These are phyloP conservation scores for Trididemnum nubilum DNA, from an alignment of 23 tunicate species.

Conservation along the genomic window DNA sequence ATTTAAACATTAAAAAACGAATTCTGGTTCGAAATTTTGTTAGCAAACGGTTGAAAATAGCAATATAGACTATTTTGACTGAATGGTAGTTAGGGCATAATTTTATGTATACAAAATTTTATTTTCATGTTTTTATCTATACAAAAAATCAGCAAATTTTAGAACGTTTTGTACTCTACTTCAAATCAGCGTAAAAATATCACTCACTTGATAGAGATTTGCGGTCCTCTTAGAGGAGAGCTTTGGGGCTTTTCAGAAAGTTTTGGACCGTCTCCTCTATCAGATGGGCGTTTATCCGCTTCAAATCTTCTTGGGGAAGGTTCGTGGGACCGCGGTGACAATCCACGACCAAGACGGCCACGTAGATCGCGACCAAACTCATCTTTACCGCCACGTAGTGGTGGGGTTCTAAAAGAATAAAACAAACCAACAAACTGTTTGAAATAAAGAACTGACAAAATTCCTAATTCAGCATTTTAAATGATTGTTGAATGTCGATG, in stretches of 20 bases:
- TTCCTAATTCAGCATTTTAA: not conserved
- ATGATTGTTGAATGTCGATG: not conserved
- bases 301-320: constrained; percentile 17
- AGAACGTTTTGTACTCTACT: too few species aligned
- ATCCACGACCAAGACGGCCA: not conserved
- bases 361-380: constrained; percentile 46
- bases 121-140: too few species aligned
- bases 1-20: too few species aligned
- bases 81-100: too few species aligned
- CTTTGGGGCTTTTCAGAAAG: not conserved
- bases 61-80: too few species aligned
- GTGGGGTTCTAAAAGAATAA: constrained; percentile 38
- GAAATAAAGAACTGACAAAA: too few species aligned
- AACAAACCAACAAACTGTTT: too few species aligned
- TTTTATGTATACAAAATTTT: too few species aligned
- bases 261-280: not conserved
- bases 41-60: too few species aligned
- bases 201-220: not conserved
- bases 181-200: too few species aligned
- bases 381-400: constrained; percentile 35
- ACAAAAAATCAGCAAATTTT: too few species aligned
- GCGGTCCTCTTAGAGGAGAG: not conserved
- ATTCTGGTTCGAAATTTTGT: too few species aligned
- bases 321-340: not conserved
- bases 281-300: not conserved